A percentile compares a stretch with the other conserved stretches of the same genome.
These are phyloP conservation scores for Campoletis raptor DNA, from an alignment of 2,888 invertebrate genomes.

Conservation along the genomic window DNA sequence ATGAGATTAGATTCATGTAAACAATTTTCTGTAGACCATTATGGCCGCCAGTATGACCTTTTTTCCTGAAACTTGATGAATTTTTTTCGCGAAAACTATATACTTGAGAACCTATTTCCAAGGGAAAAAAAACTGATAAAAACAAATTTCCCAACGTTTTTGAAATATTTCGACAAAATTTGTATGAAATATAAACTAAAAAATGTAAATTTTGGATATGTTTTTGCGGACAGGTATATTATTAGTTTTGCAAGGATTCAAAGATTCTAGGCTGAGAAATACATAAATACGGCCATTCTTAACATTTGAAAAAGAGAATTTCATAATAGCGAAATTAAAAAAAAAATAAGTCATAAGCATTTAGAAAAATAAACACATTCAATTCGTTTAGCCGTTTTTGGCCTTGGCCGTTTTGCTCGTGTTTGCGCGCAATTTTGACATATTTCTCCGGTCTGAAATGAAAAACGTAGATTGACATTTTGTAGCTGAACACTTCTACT, in stretches of 20 bases:
- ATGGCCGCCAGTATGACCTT: background rate
- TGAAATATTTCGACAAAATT: conserved; percentile 2
- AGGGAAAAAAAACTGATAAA: background rate
- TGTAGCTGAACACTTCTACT: background rate
- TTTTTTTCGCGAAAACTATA: background rate
- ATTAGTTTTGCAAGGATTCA: background rate
- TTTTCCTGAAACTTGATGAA: background rate
- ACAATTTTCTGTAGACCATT: background rate
- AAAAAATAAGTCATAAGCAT: conserved; percentile 6
- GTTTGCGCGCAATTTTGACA: no score
- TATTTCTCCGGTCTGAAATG: no score
- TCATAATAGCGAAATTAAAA: conserved; percentile 2
- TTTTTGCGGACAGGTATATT: background rate
- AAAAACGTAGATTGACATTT: background rate
- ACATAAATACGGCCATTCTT: conserved; percentile 1
- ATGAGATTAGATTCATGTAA: background rate
- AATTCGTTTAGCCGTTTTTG: no score
- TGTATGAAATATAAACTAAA: conserved; percentile 5
- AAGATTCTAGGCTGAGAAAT: background rate
- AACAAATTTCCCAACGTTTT: background rate
- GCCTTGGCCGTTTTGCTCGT: no score
- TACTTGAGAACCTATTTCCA: background rate
- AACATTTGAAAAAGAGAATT: conserved; percentile 16
- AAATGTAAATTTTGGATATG: conserved; percentile 21
- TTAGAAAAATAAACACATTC: conserved; percentile 18